Conservation (phyloP, 1,140 invertebrate species). For the Diprion similis region DNA sequence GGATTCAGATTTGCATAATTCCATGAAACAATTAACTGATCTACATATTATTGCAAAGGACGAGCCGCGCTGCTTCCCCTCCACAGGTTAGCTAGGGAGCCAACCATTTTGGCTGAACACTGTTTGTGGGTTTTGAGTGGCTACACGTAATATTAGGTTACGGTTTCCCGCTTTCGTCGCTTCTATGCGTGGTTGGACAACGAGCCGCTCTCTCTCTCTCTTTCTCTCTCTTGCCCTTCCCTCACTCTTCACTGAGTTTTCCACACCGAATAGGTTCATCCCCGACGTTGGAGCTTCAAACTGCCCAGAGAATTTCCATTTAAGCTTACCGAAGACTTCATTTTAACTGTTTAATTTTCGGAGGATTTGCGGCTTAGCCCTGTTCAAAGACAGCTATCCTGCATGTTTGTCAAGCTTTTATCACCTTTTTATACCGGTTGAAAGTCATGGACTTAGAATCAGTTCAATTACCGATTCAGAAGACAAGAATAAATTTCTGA, state of each 20-base stretch:
- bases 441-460: no score
- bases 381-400: no score
- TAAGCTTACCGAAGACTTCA: background rate
- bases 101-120: background rate
- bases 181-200: background rate
- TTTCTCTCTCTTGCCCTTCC: background rate
- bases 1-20: slow-evolving; percentile 47
- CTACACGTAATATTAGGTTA: slow-evolving; percentile 2
- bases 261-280: background rate
- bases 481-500: no score
- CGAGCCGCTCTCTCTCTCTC: background rate
- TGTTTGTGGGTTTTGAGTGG: slow-evolving; percentile 5
- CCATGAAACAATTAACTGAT: slow-evolving; percentile 51
- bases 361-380: no score
- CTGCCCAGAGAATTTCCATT: background rate
- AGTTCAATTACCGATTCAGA: no score
- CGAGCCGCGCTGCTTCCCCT: background rate
- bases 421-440: no score
- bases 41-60: slow-evolving; percentile 42
- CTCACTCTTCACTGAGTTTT: background rate
- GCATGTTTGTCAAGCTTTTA: no score
- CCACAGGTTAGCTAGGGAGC: background rate
- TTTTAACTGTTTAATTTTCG: no score
- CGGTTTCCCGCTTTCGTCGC: background rate
- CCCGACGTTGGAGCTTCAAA: background rate